Evolutionary conservation across 2,888 invertebrate species (phyloP).

Genomic region (Coelinius sp.): DNA sequence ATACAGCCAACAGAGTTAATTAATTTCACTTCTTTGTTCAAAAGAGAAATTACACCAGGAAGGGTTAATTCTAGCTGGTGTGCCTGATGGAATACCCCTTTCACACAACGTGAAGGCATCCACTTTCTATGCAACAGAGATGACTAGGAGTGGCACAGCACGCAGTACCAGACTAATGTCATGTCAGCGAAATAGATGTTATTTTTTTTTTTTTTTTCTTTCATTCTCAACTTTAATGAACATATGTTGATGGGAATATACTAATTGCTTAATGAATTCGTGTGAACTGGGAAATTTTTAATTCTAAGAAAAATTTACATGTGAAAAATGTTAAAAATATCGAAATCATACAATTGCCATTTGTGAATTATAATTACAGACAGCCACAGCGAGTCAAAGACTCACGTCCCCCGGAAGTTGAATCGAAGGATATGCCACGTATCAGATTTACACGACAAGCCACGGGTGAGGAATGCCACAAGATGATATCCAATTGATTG

Average conservation of each 20-base stretch:
- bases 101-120: slow-evolving; percentile 26
- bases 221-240: not conserved
- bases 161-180: slow-evolving; percentile 6
- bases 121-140: slow-evolving; percentile 26
- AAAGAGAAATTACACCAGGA: slow-evolving; percentile 23
- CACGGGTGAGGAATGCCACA: slow-evolving; percentile 8
- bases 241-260: not conserved
- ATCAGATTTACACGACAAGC: slow-evolving; percentile 19
- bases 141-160: slow-evolving; percentile 24
- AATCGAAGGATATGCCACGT: slow-evolving; percentile 31
- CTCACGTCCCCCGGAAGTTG: slow-evolving; percentile 60
- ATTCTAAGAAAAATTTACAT: not conserved
- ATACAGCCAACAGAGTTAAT: not conserved
- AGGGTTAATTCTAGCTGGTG: slow-evolving; percentile 8
- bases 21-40: slow-evolving; percentile 20
- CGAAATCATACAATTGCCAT: not conserved
- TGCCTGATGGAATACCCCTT: slow-evolving; percentile 3
- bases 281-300: not conserved
- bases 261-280: slow-evolving; percentile 10
- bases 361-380: slow-evolving; percentile 57
- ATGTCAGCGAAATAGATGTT: not conserved
- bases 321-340: not conserved
- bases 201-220: not conserved
- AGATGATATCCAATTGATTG: slow-evolving; percentile 16
- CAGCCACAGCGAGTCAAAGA: slow-evolving; percentile 45